Base-by-base conservation (phyloP, 2,113 vertebrate genomes). In the Brienomyrus longianalis region DNA sequence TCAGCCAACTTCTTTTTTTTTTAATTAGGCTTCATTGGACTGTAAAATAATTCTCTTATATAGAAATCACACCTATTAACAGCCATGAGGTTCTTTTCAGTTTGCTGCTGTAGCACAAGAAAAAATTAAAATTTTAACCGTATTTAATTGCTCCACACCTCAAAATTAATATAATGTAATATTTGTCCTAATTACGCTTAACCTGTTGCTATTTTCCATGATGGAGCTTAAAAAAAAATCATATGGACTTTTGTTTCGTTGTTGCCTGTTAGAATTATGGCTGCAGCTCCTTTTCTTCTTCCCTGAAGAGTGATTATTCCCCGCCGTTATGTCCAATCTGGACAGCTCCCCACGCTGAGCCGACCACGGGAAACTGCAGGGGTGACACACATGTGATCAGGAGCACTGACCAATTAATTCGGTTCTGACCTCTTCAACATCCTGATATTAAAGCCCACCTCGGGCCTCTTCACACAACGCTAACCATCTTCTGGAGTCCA, bases 301-400 rank as follows among this genome's bases (percentile, higher is more conserved):
- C 21, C 39, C 83, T 48, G 83, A 84, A 47, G 83, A 84, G 83
- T 84, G 83, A 84, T 48, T 84, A 84, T 84, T 84, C 45, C 45
- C 43, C 0, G 15, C 19, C 1, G 45, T n/a, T 84, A 48, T 23
- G 83, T 84, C 83, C 21, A 48, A 84, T 84, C 19, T 84, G 83
- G 23, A 84, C 83, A 84, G 43, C 21, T 23, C 45, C 45, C 23
- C 43, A 48, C 9, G 23, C 43, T 11, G 83, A 84, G 19, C 7
- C 7, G 10, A 48, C 21, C 83, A 23, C 48, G 45, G 43, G 83
- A 84, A 84, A 84, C 83, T 48, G 39, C 21, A 23, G 39, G 45
- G 83, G 83, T 5, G 45, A 84, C 21, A 0, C 43, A 48, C 43
- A 4, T 48, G 45, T 11, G 43, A 23, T n/a, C 45, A 21, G 83